Conservation (phyloP, 2,113 vertebrate genomes). For the Neogobius melanostomus region DNA sequence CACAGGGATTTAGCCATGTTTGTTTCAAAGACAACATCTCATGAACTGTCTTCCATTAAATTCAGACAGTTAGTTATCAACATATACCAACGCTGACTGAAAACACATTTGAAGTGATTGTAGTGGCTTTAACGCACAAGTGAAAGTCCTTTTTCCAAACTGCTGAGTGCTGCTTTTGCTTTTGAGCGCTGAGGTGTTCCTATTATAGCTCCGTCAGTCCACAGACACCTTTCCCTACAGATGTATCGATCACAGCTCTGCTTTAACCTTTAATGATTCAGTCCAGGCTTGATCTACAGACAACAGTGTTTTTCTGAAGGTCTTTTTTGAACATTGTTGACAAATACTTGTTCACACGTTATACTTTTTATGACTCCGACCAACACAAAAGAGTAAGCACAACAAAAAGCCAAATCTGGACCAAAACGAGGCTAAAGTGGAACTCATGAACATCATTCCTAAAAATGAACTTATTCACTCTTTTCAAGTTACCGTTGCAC, state of each 20-base stretch:
- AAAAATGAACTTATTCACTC: too few species aligned
- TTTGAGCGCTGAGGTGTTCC: conserved; percentile 13
- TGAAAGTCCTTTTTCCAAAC: neutral
- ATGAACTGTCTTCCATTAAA: too few species aligned
- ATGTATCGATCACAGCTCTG: conserved; percentile 17
- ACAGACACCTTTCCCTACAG: conserved; percentile 19
- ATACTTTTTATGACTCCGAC: neutral
- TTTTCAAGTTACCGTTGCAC: too few species aligned
- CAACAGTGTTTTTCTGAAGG: neutral
- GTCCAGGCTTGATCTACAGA: conserved; percentile 15
- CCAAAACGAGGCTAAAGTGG: too few species aligned
- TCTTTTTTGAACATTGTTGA: neutral
- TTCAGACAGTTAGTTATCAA: too few species aligned
- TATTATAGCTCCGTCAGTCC: conserved; percentile 15
- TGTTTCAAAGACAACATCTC: too few species aligned
- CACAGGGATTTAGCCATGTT: too few species aligned
- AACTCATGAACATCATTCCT: too few species aligned
- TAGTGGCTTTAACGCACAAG: neutral
- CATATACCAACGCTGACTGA: neutral
- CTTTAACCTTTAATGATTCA: conserved; percentile 41
- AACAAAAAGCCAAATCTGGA: too few species aligned
- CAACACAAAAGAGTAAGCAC: too few species aligned
- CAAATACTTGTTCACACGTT: neutral
- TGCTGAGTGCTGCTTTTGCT: conserved; percentile 3
- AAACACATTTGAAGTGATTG: neutral